These are phyloP conservation scores for Hyla sarda DNA, from an alignment of 2,113 vertebrate genomes.

Conservation along the genomic window DNA sequence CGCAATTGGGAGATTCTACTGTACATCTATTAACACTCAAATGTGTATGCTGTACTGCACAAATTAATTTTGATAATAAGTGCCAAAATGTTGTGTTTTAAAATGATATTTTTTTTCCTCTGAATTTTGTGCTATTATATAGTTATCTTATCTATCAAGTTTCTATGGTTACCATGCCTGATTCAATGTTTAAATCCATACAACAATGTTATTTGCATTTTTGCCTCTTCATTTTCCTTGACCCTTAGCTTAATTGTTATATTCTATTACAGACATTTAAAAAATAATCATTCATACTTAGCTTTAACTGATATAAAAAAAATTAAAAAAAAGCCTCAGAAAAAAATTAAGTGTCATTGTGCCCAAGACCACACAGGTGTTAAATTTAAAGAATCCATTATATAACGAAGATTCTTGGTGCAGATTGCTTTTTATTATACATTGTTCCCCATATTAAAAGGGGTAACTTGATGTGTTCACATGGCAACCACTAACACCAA, in stretches of 20 bases:
- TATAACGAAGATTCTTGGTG: too few species aligned
- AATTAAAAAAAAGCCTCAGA: too few species aligned
- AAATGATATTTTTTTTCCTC: too few species aligned
- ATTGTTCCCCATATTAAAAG: too few species aligned
- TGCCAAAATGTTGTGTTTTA: not conserved
- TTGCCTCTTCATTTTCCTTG: constrained; percentile 62
- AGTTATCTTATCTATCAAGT: constrained; percentile 72
- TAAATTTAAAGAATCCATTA: too few species aligned
- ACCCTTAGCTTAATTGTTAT: constrained; percentile 65
- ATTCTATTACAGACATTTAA: not conserved
- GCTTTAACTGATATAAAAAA: not conserved
- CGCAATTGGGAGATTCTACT: too few species aligned
- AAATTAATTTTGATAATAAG: not conserved
- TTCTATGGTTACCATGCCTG: constrained; percentile 74
- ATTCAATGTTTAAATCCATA: constrained; percentile 68
- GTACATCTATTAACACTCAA: not conserved
- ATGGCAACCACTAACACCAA: too few species aligned
- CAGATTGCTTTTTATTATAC: too few species aligned
- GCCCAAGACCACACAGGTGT: too few species aligned
- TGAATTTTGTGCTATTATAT: constrained; percentile 67
- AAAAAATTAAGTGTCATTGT: not conserved
- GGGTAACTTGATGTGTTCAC: too few species aligned
- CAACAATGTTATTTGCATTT: constrained; percentile 64
- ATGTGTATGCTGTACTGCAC: not conserved
- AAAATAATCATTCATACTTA: not conserved